A percentile compares a stretch with the other conserved stretches of the same genome.
Conservation (phyloP, 2,888 invertebrate genomes). For the Phania funesta region DNA sequence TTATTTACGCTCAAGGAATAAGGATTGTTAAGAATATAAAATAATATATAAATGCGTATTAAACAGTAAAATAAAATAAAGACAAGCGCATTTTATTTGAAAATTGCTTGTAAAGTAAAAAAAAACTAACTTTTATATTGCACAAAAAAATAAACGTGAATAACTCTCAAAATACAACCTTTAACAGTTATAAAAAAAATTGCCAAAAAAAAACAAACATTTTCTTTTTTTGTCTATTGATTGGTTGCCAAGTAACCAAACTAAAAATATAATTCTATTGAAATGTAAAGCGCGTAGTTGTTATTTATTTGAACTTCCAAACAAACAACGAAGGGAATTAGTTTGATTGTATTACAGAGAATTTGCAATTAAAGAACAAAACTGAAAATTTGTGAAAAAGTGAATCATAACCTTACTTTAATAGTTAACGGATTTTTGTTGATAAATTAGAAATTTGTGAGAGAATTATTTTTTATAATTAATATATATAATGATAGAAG, state of each 20-base stretch:
- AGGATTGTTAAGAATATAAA: constrained; percentile 11
- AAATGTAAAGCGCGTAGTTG: constrained; percentile 54
- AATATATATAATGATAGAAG: constrained; percentile 73
- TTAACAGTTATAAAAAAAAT: constrained; percentile 22
- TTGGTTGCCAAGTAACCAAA: constrained; percentile 50
- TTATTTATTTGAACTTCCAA: constrained; percentile 63
- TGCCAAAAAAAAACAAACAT: constrained; percentile 7
- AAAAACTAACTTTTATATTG: no score
- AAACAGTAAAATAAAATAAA: not conserved
- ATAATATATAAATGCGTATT: not conserved
- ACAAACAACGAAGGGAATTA: constrained; percentile 60
- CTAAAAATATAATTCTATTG: constrained; percentile 3
- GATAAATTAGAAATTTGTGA: not conserved
- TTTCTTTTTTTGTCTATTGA: not conserved
- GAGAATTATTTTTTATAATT: not conserved
- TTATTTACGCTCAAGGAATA: constrained; percentile 61
- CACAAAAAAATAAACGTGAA: no score
- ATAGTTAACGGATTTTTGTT: constrained; percentile 19
- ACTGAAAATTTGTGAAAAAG: not conserved
- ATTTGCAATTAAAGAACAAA: not conserved
- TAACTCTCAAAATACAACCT: not conserved
- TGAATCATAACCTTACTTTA: constrained; percentile 46
- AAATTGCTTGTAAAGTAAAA: not conserved
- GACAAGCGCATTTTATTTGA: not conserved
- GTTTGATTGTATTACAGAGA: not conserved